These are phyloP conservation scores for Myotis yumanensis DNA, from an alignment of 2,113 vertebrate species.

Conservation along the genomic window DNA sequence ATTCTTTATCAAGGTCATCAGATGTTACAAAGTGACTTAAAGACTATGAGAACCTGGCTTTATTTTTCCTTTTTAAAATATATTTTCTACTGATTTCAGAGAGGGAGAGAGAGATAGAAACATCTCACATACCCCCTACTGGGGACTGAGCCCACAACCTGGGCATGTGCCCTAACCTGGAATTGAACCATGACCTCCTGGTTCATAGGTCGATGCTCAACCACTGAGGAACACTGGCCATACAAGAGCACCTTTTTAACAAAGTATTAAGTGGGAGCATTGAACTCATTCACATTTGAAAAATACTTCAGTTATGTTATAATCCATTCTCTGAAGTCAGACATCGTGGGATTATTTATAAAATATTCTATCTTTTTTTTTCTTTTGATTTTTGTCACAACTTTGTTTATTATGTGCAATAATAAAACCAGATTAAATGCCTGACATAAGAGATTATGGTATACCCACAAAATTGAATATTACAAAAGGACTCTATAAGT, in stretches of 20 bases:
- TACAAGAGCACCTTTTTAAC: neutral
- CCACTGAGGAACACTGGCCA: no score
- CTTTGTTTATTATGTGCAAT: neutral
- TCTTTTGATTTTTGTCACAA: neutral
- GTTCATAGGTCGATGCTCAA: no score
- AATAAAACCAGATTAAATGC: neutral
- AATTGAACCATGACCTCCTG: no score
- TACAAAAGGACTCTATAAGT: neutral
- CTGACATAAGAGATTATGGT: neutral
- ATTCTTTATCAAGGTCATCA: neutral
- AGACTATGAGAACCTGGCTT: neutral
- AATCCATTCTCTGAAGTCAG: slow-evolving; percentile 13
- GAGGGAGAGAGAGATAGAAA: no score
- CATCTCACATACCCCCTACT: no score
- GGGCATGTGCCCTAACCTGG: no score
- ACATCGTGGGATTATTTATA: neutral
- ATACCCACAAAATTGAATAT: neutral
- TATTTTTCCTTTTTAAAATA: no score
- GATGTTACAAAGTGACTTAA: neutral
- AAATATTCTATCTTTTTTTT: neutral
- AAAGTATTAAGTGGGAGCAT: neutral
- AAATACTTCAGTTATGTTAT: neutral
- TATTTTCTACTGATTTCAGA: no score
- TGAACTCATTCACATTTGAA: neutral
- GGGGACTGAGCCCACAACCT: no score